Evolutionary conservation across 2,888 invertebrate genomes (phyloP).

Genomic region (Cryptus armator): DNA sequence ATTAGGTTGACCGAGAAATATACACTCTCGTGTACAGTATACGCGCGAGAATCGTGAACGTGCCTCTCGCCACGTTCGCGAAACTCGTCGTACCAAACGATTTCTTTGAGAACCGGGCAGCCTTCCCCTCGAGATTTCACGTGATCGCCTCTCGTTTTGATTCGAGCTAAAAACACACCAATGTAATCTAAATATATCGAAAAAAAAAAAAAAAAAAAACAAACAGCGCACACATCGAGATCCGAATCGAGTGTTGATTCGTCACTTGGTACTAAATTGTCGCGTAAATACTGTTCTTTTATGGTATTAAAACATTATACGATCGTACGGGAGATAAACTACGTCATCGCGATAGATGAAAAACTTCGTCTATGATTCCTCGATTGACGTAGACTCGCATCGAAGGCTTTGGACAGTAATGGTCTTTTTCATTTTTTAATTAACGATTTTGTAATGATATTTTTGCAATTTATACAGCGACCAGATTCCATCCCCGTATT

Average conservation of each 20-base stretch:
- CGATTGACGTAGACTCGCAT: neutral
- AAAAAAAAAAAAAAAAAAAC: too few species aligned
- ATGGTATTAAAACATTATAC: neutral
- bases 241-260: neutral
- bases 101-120: conserved; percentile 20
- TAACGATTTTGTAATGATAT: neutral
- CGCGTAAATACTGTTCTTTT: neutral
- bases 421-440: neutral
- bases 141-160: neutral
- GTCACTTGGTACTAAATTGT: neutral
- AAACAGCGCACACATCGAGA: neutral
- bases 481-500: neutral
- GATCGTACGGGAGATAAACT: neutral
- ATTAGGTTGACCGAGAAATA: conserved; percentile 41
- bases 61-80: conserved; percentile 57
- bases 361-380: conserved; percentile 12
- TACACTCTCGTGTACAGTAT: neutral
- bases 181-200: neutral
- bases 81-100: conserved; percentile 24
- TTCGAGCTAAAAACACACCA: neutral
- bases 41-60: conserved; percentile 35
- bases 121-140: conserved; percentile 17
- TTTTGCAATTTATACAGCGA: neutral
- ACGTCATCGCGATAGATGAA: conserved; percentile 16
- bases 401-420: neutral